These are phyloP conservation scores for Graphium colonna DNA, from an alignment of 2,888 invertebrate species.

Conservation along the genomic window DNA sequence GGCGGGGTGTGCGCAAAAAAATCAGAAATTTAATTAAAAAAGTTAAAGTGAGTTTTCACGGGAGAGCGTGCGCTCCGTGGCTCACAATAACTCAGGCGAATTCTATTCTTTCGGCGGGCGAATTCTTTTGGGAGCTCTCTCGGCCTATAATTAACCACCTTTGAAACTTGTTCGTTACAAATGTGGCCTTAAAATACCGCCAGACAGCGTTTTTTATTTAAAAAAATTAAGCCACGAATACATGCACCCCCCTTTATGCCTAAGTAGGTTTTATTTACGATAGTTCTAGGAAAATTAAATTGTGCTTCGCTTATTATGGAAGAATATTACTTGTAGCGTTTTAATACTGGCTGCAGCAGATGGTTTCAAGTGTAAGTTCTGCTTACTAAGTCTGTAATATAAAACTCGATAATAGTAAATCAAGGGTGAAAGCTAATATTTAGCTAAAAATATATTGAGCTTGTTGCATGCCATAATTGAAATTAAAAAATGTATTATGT, in stretches of 20 bases:
- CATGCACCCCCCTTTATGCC: no score
- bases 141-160: constrained; percentile 46
- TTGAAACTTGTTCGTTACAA: constrained; percentile 30
- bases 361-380: no score
- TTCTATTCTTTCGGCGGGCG: constrained; percentile 56
- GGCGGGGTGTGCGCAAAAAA: constrained; percentile 52
- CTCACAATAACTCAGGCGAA: constrained; percentile 66
- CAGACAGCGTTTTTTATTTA: constrained; percentile 2
- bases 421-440: no score
- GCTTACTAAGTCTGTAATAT: no score
- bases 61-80: constrained; percentile 58
- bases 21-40: constrained; percentile 78
- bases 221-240: neutral
- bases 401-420: no score
- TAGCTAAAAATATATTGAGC: no score
- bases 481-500: no score
- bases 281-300: no score
- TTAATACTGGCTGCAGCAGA: no score
- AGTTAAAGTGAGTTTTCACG: constrained; percentile 78
- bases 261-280: constrained; percentile 1
- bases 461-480: no score
- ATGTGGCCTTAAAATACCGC: constrained; percentile 11
- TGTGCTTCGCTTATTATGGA: no score
- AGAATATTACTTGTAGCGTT: no score
- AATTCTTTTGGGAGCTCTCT: constrained; percentile 44